phyloP scores from a whole-genome alignment of 2,113 vertebrate genomes.

The Coptodon bakossiorum region DNA sequence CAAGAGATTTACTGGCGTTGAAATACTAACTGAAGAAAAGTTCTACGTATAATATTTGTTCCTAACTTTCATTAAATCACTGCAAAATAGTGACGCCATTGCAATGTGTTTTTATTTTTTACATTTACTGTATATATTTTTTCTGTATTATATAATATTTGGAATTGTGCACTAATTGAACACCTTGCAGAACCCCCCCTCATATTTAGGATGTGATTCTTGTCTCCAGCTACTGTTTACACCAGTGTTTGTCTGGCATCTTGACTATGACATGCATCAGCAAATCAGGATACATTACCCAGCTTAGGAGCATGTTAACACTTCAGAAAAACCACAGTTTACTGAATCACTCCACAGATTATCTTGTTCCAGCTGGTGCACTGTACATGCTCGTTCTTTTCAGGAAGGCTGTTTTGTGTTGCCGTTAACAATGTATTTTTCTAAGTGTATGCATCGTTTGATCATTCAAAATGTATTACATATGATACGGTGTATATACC shows the following conservation, averaged over 20 bases:
- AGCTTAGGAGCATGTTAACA: background rate
- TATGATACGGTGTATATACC: background rate
- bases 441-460: background rate
- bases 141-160: rapidly evolving
- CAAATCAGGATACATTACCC: background rate
- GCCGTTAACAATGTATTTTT: background rate
- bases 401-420: background rate
- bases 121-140: background rate
- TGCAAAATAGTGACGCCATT: background rate
- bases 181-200: background rate
- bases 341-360: background rate
- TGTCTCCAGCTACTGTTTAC: background rate
- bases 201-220: background rate
- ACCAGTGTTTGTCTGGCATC: background rate
- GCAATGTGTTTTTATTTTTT: background rate
- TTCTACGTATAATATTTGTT: background rate
- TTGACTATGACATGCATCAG: background rate
- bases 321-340: background rate
- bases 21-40: background rate
- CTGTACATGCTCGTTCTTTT: background rate
- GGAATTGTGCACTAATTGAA: background rate
- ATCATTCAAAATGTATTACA: background rate
- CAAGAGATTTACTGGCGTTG: background rate
- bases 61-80: background rate
- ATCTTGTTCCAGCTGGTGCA: background rate